A percentile compares a stretch with the other conserved stretches of the same genome.
These are phyloP conservation scores for Caradrina kadenii DNA, from an alignment of 2,888 invertebrate species.

Conservation along the genomic window DNA sequence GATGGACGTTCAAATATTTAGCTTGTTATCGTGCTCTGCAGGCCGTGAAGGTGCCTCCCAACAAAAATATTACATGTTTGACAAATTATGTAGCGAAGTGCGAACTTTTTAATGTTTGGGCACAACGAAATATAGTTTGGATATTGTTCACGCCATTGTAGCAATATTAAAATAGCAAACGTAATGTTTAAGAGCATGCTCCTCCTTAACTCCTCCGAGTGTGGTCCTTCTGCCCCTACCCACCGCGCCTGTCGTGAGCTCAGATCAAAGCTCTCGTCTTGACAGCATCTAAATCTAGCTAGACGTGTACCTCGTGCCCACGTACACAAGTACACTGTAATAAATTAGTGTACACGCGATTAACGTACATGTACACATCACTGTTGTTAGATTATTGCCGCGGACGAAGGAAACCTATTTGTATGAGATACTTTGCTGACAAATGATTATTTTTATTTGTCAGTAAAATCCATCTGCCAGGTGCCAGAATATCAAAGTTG, in stretches of 20 bases:
- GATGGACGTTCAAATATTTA: background rate
- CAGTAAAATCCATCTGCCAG: background rate
- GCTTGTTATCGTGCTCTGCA: constrained; percentile 24
- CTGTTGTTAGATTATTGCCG: constrained; percentile 26
- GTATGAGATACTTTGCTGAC: background rate
- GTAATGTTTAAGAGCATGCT: background rate
- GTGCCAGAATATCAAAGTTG: no score
- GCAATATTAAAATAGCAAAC: background rate
- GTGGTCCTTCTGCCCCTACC: constrained; percentile 10
- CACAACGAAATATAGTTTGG: background rate
- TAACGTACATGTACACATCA: background rate
- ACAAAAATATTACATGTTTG: background rate
- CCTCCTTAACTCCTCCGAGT: background rate
- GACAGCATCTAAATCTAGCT: constrained; percentile 37
- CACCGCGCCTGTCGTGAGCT: background rate
- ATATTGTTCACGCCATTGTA: background rate
- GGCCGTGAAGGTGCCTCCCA: constrained; percentile 9
- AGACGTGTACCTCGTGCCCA: constrained; percentile 7
- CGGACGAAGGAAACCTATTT: background rate
- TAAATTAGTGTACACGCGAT: constrained; percentile 18
- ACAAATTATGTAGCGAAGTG: constrained; percentile 9
- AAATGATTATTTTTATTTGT: no score
- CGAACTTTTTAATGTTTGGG: background rate
- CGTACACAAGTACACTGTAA: constrained; percentile 1
- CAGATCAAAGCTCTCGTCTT: constrained; percentile 42